Evolutionary conservation across 2,113 vertebrate species (phyloP).

Genomic region (Myanophis thanlyinensis): DNA sequence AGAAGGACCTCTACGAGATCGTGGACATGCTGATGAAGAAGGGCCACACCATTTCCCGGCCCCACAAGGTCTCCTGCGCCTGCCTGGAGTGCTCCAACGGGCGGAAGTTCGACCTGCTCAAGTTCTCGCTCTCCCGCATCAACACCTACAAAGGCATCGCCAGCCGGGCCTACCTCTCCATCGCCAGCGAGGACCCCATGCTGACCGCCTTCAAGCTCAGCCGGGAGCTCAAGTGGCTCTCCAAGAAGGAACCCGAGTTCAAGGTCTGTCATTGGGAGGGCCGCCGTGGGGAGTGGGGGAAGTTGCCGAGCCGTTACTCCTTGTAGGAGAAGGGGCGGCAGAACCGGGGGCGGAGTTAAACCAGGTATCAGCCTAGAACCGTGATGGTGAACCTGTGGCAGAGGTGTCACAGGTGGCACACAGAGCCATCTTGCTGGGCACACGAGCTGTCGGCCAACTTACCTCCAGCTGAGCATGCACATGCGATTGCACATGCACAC

Average conservation of each 20-base stretch:
- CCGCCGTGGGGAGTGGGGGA: neutral
- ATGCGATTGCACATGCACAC: no score
- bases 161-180: slow-evolving; percentile 83
- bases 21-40: slow-evolving; percentile 85
- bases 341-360: neutral
- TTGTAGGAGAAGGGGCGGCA: neutral
- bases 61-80: slow-evolving; percentile 84
- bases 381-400: no score
- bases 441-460: no score
- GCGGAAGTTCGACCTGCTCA: slow-evolving; percentile 84
- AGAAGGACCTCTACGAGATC: slow-evolving; percentile 89
- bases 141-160: slow-evolving; percentile 89
- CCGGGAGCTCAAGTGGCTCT: slow-evolving; percentile 81
- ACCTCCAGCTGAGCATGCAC: no score
- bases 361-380: no score
- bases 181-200: slow-evolving; percentile 86
- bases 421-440: no score
- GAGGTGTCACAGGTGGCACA: no score
- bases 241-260: slow-evolving; percentile 87
- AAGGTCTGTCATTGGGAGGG: slow-evolving; percentile 69
- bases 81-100: slow-evolving; percentile 89
- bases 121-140: slow-evolving; percentile 90
- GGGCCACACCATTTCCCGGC: slow-evolving; percentile 82
- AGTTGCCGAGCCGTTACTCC: neutral
- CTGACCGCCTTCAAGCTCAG: slow-evolving; percentile 85